Evolutionary conservation across 2,888 invertebrate genomes (phyloP).

Genomic region (Pristionchus maxplancki): DNA sequence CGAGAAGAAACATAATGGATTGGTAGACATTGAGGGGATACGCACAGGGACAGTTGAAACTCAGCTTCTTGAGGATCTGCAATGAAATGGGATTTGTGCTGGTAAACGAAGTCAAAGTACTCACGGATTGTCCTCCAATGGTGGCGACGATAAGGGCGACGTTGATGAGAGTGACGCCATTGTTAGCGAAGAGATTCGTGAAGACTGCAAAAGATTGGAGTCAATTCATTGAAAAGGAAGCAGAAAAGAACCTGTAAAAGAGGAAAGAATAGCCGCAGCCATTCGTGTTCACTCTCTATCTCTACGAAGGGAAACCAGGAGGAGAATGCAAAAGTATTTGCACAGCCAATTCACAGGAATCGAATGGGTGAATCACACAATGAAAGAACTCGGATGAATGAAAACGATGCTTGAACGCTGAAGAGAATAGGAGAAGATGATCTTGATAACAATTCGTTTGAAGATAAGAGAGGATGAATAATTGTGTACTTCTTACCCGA

Average conservation of each 20-base stretch:
- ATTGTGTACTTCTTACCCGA: too few relatives aligned
- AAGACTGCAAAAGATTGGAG: constrained; percentile 60
- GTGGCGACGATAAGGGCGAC: constrained; percentile 73
- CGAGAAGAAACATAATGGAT: constrained; percentile 67
- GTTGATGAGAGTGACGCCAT: constrained; percentile 70
- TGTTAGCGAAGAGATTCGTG: constrained; percentile 69
- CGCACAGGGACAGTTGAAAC: constrained; percentile 73
- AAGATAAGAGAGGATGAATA: neutral
- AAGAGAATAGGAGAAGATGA: neutral
- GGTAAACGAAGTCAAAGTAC: too few relatives aligned
- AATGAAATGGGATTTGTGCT: too few relatives aligned
- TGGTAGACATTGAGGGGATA: constrained; percentile 71
- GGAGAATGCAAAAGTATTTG: neutral
- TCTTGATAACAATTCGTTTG: neutral
- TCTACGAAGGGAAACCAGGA: neutral
- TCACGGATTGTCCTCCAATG: constrained; percentile 72
- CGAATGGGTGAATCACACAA: neutral
- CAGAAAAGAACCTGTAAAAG: neutral
- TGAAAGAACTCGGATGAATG: neutral
- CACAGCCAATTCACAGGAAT: constrained; percentile 9
- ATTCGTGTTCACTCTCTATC: neutral
- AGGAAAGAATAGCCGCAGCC: neutral
- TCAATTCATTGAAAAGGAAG: too few relatives aligned
- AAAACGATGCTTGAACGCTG: neutral
- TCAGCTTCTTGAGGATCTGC: constrained; percentile 68